phyloP scores from a whole-genome alignment of 2,797 vertebrate species.

The Australoheros facetus region DNA sequence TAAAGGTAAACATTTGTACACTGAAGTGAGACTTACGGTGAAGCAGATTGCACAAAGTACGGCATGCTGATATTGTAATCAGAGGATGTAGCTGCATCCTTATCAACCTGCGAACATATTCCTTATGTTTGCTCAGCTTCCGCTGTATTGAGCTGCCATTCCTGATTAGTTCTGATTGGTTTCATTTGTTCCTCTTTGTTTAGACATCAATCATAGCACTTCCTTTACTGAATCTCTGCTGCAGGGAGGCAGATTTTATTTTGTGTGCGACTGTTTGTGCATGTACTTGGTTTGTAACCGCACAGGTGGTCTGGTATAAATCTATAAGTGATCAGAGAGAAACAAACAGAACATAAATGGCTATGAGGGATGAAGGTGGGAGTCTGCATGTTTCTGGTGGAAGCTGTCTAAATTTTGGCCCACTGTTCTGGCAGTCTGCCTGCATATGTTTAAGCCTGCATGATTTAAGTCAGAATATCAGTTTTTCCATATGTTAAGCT shows the following conservation, averaged over 20 bases:
- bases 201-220: conserved; percentile 64
- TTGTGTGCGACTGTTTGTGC: conserved; percentile 6
- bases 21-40: conserved; percentile 35
- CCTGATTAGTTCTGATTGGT: conserved; percentile 72
- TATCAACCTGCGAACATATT: conserved; percentile 60
- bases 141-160: conserved; percentile 64
- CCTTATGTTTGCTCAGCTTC: conserved; percentile 66
- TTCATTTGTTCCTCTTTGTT: conserved; percentile 71
- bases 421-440: conserved; percentile 36
- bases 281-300: conserved; percentile 7
- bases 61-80: conserved; percentile 58
- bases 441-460: conserved; percentile 3
- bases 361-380: conserved; percentile 57
- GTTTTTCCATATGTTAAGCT: conserved; percentile 14
- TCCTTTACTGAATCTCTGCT: conserved; percentile 33
- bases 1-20: conserved; percentile 66
- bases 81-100: conserved; percentile 60
- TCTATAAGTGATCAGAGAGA: conserved; percentile 52
- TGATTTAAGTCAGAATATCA: conserved; percentile 4
- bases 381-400: conserved; percentile 27
- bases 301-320: conserved; percentile 32
- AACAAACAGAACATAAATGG: conserved; percentile 42
- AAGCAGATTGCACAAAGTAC: conserved; percentile 59
- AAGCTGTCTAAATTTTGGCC: conserved; percentile 33
- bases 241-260: conserved; percentile 39